Evolutionary conservation across 1,140 invertebrate genomes (phyloP).

Genomic region (Chionoecetes opilio): DNA sequence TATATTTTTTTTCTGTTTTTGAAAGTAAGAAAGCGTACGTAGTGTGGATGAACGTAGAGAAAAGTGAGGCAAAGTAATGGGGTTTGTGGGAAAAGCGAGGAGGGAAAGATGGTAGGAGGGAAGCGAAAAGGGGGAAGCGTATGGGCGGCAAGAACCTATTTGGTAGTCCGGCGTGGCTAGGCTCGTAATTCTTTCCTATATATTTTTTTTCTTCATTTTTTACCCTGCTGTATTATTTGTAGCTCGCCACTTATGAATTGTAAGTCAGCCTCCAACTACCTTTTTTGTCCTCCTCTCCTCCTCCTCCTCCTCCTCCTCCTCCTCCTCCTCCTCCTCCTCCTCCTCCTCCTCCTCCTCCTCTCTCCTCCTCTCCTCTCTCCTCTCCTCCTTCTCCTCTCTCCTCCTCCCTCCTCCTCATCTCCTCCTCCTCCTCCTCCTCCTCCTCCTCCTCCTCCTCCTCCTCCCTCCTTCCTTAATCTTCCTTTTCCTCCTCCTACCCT

Average conservation of each 20-base stretch:
- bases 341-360: not conserved
- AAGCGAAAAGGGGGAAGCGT: not conserved
- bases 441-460: too few species aligned
- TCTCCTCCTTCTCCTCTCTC: too few species aligned
- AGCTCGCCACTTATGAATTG: constrained; percentile 42
- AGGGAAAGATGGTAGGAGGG: too few species aligned
- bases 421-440: too few species aligned
- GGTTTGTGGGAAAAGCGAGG: too few species aligned
- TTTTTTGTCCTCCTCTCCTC: not conserved
- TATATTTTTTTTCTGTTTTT: too few species aligned
- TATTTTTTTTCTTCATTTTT: not conserved
- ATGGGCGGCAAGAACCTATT: not conserved
- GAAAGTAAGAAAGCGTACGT: too few species aligned
- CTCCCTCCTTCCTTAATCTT: too few species aligned
- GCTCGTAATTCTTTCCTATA: constrained; percentile 43
- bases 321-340: constrained; percentile 2
- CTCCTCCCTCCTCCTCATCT: too few species aligned
- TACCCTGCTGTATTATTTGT: constrained; percentile 23
- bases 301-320: not conserved
- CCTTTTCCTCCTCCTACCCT: too few species aligned
- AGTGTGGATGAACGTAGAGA: too few species aligned
- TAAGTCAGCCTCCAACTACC: not conserved
- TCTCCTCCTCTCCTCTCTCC: not conserved
- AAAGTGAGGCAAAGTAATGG: too few species aligned
- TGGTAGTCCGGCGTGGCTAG: not conserved